phyloP scores from a whole-genome alignment of 2,113 vertebrate species.

The Coturnix japonica region DNA sequence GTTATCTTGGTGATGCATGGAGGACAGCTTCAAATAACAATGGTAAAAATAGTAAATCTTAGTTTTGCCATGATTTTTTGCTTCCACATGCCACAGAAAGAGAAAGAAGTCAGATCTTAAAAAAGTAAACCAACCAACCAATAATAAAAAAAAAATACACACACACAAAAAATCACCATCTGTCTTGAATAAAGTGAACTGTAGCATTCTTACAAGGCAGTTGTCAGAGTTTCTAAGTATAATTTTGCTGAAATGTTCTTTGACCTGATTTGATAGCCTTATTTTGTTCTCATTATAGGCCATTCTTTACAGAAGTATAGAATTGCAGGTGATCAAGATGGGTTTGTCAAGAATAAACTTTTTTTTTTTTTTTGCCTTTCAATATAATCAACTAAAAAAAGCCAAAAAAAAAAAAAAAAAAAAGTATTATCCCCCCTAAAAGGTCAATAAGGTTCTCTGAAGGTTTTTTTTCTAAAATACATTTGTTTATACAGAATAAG shows the following conservation, averaged over 20 bases:
- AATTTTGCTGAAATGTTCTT: not conserved
- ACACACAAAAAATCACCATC: not conserved
- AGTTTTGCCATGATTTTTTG: not conserved
- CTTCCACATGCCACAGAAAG: not conserved
- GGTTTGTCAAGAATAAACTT: not conserved
- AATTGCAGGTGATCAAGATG: not conserved
- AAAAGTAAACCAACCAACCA: not conserved
- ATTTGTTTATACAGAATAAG: not conserved
- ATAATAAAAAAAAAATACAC: not conserved
- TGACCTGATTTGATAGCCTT: not conserved
- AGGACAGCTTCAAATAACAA: not conserved
- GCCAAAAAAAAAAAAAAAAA: not conserved
- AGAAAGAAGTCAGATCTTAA: not conserved
- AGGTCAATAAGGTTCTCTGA: too few species aligned
- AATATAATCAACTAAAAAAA: not conserved
- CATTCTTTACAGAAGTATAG: not conserved
- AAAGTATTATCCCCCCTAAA: too few species aligned
- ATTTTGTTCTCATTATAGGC: constrained; percentile 1
- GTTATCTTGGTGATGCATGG: not conserved
- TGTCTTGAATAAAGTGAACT: not conserved
- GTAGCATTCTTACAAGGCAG: not conserved
- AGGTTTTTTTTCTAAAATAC: not conserved
- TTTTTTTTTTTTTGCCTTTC: not conserved
- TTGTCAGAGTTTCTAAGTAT: not conserved
- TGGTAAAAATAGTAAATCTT: not conserved